phyloP scores from a whole-genome alignment of 2,113 vertebrate genomes.

The Platichthys stellatus region DNA sequence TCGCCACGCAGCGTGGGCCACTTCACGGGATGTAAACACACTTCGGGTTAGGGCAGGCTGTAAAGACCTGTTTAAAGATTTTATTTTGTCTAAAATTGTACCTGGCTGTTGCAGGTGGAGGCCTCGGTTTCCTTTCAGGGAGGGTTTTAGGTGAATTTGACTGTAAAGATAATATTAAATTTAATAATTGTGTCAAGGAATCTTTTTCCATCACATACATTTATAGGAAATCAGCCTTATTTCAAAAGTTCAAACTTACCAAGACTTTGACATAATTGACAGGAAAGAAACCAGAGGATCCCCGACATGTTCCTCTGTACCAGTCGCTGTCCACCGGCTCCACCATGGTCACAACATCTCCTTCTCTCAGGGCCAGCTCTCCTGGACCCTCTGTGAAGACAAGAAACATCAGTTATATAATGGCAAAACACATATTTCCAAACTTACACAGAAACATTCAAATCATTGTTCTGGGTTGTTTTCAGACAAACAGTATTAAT shows the following conservation, averaged over 20 bases:
- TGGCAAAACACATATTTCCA: neutral
- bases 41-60: neutral
- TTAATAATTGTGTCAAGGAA: neutral
- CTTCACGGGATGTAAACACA: slow-evolving; percentile 69
- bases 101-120: slow-evolving; percentile 77
- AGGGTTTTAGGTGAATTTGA: slow-evolving; percentile 79
- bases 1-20: slow-evolving; percentile 88
- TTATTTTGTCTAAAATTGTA: slow-evolving; percentile 43
- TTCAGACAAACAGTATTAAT: too few species aligned
- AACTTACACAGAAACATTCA: neutral
- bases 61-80: neutral
- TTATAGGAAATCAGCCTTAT: too few species aligned
- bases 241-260: slow-evolving; percentile 79
- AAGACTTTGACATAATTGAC: slow-evolving; percentile 87
- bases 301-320: slow-evolving; percentile 90
- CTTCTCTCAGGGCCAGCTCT: slow-evolving; percentile 88
- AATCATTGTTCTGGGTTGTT: too few species aligned
- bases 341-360: slow-evolving; percentile 88
- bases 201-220: neutral
- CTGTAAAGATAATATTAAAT: slow-evolving; percentile 61
- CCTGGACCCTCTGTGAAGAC: slow-evolving; percentile 83
- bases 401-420: neutral
- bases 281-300: slow-evolving; percentile 89
- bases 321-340: slow-evolving; percentile 90
- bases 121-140: slow-evolving; percentile 72